These are phyloP conservation scores for Podargus strigoides DNA, from an alignment of 2,797 vertebrate species.

Conservation along the genomic window DNA sequence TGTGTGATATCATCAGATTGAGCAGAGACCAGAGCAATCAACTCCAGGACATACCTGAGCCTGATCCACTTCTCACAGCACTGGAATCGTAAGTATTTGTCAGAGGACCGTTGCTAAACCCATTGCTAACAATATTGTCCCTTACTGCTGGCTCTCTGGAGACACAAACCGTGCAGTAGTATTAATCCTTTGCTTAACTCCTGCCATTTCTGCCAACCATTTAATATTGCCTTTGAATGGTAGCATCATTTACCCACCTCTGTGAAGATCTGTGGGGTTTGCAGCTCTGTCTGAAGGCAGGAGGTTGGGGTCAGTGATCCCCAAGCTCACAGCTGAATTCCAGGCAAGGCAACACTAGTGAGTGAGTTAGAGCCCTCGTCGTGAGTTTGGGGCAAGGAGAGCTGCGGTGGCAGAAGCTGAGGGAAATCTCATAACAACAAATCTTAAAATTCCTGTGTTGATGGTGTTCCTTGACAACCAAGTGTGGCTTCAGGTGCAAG, in stretches of 20 bases:
- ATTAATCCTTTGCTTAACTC: neutral
- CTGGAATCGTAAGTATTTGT: conserved; percentile 90
- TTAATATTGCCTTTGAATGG: too few relatives aligned
- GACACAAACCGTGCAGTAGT: neutral
- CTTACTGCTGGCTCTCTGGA: neutral
- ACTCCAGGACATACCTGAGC: conserved; percentile 85
- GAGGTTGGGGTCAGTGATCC: neutral
- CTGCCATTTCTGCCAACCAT: neutral
- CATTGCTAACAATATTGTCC: rapidly evolving
- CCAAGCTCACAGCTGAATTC: neutral
- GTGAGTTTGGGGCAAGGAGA: neutral
- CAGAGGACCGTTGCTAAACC: too few relatives aligned
- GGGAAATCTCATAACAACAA: neutral
- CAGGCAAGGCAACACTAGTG: rapidly evolving
- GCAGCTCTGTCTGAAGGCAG: neutral
- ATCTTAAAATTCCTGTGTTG: neutral
- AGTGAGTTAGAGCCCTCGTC: neutral
- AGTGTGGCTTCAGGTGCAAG: neutral
- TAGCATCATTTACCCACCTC: neutral
- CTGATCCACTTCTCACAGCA: conserved; percentile 87
- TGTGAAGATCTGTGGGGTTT: neutral
- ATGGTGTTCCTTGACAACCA: rapidly evolving
- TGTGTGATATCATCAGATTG: conserved; percentile 94
- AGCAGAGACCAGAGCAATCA: conserved; percentile 95
- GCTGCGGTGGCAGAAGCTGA: rapidly evolving